Conservation (phyloP, 2,888 invertebrate genomes). For the Keiferia lycopersicella region DNA sequence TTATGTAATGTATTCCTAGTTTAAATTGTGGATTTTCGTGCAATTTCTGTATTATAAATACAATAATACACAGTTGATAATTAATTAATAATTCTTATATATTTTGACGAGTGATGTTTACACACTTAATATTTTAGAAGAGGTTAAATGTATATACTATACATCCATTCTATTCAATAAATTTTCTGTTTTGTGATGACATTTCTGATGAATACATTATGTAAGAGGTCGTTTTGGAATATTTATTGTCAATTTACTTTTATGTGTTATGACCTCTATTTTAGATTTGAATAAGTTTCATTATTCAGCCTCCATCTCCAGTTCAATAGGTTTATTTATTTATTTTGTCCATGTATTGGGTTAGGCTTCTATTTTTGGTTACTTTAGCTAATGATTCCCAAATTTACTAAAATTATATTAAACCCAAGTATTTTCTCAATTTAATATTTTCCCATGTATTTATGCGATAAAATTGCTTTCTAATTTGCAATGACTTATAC, state of each 20-base stretch:
- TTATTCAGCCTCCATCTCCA: background rate
- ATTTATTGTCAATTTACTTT: slow-evolving; percentile 8
- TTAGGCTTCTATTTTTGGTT: background rate
- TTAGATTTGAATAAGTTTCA: background rate
- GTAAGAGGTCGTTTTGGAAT: slow-evolving; percentile 8
- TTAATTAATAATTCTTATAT: no score
- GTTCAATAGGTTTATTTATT: background rate
- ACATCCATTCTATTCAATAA: background rate
- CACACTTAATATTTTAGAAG: background rate
- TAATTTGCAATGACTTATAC: no score
- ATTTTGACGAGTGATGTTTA: no score
- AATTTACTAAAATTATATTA: no score
- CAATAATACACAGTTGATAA: no score
- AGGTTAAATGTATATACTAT: background rate
- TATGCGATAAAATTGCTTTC: no score
- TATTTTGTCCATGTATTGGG: no score
- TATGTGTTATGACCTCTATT: background rate
- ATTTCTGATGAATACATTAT: slow-evolving; percentile 1
- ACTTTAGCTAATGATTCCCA: background rate
- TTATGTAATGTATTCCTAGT: no score
- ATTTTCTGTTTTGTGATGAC: slow-evolving; percentile 5
- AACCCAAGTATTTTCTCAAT: no score
- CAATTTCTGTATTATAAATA: no score
- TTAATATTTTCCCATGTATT: no score
- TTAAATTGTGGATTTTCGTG: no score